These are phyloP conservation scores for Sardina pilchardus DNA, from an alignment of 2,113 vertebrate species.

Conservation along the genomic window DNA sequence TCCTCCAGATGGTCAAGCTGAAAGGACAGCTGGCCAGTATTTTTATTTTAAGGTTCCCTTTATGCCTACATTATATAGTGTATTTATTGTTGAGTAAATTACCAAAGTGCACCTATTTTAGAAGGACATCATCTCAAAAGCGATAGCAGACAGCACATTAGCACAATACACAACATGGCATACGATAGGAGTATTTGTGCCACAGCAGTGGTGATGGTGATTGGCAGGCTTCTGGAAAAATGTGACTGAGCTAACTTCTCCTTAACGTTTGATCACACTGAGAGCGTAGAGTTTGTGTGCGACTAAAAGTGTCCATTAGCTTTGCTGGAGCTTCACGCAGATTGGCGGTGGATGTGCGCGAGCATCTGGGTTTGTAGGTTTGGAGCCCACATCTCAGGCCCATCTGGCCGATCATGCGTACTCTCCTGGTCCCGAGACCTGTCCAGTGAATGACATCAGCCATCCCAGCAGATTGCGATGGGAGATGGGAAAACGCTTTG, in stretches of 20 bases:
- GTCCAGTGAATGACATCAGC: conserved; percentile 27
- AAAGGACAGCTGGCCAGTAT: background rate
- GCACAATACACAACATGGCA: background rate
- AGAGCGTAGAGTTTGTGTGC: background rate
- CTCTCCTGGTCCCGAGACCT: background rate
- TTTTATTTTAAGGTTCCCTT: conserved; percentile 50
- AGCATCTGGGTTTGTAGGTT: background rate
- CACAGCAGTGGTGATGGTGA: background rate
- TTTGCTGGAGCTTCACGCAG: background rate
- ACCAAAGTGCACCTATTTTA: background rate
- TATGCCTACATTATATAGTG: background rate
- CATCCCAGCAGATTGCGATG: conserved; percentile 4
- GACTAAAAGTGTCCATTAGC: background rate
- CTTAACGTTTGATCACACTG: background rate
- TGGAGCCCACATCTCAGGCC: background rate
- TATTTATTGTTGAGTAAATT: background rate
- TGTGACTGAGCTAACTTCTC: background rate
- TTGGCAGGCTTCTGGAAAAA: background rate
- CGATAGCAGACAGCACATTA: background rate
- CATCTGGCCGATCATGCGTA: conserved; percentile 23
- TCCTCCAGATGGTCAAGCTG: background rate
- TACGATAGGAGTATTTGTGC: background rate
- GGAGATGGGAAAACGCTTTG: conserved; percentile 9
- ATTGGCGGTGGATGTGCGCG: background rate
- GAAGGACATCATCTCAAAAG: background rate